Conservation (phyloP, 2,797 vertebrate genomes). For the Emys orbicularis region DNA sequence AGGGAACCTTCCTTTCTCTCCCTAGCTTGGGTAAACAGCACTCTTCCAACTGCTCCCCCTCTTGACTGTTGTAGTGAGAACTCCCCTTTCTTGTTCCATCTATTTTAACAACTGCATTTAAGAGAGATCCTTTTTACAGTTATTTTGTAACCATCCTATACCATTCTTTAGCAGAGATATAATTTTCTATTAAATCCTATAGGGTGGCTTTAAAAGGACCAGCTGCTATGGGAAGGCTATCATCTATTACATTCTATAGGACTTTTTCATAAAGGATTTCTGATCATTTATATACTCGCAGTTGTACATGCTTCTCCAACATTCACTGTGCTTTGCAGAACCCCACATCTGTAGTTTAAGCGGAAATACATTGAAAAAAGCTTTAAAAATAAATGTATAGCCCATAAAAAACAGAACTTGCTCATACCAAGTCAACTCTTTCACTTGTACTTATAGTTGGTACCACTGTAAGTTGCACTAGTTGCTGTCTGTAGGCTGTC, state of each 20-base stretch:
- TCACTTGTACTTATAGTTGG: background rate
- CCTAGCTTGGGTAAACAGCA: background rate
- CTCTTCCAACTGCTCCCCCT: background rate
- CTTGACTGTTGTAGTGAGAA: background rate
- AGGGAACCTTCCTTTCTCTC: background rate
- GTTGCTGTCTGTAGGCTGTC: background rate
- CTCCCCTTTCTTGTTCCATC: background rate
- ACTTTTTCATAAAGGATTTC: background rate
- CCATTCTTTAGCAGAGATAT: background rate
- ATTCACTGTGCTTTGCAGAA: background rate
- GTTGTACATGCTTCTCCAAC: background rate
- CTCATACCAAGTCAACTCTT: background rate
- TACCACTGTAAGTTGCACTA: background rate
- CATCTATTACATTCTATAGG: background rate
- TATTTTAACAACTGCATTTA: background rate
- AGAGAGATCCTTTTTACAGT: background rate
- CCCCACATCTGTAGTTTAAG: background rate
- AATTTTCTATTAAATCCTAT: background rate
- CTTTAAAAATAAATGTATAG: background rate
- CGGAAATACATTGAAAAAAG: background rate
- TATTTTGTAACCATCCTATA: background rate
- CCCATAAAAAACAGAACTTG: background rate
- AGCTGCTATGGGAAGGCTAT: background rate
- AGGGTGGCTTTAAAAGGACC: background rate
- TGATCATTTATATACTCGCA: accelerated